Evolutionary conservation across 2,113 vertebrate species (phyloP).

Genomic region (Oryzias melastigma): DNA sequence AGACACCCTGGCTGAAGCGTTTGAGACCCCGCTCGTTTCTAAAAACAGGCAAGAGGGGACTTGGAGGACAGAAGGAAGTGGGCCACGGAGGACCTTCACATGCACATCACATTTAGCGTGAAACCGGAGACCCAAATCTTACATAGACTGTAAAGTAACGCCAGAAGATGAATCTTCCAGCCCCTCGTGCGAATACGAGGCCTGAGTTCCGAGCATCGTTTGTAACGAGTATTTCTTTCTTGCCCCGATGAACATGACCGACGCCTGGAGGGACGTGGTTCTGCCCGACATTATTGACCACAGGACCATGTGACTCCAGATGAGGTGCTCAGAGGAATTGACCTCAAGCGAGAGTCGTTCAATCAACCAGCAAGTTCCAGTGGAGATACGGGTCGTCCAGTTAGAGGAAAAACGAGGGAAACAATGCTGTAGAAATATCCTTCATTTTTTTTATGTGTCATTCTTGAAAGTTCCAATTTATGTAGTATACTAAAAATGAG

Average conservation of each 20-base stretch:
- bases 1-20: conserved; percentile 58
- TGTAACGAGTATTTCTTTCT: conserved; percentile 26
- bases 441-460: too few relatives aligned
- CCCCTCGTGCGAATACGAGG: too few relatives aligned
- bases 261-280: conserved; percentile 36
- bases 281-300: conserved; percentile 37
- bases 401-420: conserved; percentile 13
- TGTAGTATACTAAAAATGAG: too few relatives aligned
- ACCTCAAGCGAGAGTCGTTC: conserved; percentile 15
- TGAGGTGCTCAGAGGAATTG: conserved; percentile 23
- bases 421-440: background rate
- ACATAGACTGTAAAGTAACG: background rate
- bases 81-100: conserved; percentile 2
- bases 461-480: too few relatives aligned
- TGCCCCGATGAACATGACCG: conserved; percentile 25
- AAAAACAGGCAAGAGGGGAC: conserved; percentile 64
- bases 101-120: background rate
- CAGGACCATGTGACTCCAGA: conserved; percentile 29
- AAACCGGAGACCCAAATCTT: conserved; percentile 1
- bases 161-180: conserved; percentile 1
- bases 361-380: conserved; percentile 39
- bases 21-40: conserved; percentile 54
- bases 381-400: conserved; percentile 31
- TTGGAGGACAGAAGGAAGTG: conserved; percentile 56
- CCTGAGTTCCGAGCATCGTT: background rate